Conservation (phyloP, 2,797 vertebrate species). For the Anguilla megastoma region DNA sequence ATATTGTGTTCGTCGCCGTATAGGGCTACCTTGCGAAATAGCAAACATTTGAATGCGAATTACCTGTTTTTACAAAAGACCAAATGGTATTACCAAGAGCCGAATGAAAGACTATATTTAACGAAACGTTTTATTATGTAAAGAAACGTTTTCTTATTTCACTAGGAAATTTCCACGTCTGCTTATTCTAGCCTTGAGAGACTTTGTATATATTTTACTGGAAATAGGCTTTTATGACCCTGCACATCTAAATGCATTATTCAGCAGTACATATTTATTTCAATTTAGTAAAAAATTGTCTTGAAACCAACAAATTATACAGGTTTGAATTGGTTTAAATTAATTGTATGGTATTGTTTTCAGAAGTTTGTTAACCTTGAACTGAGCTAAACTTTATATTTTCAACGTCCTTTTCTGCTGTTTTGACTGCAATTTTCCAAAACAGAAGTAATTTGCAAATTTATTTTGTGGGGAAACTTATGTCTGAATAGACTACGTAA, state of each 20-base stretch:
- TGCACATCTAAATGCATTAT: neutral
- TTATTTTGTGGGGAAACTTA: neutral
- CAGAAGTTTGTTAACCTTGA: neutral
- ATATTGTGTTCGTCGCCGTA: neutral
- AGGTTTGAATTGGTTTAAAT: neutral
- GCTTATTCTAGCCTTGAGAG: no score
- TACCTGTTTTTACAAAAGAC: neutral
- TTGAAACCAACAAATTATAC: neutral
- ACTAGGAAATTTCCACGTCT: no score
- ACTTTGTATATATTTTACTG: no score
- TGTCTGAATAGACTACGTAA: neutral
- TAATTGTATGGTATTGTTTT: neutral
- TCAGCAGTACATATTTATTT: neutral
- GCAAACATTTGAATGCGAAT: neutral
- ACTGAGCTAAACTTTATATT: neutral
- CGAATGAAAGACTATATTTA: neutral
- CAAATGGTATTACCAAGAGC: neutral
- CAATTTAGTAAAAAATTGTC: neutral
- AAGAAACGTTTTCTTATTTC: no score
- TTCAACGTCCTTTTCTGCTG: neutral
- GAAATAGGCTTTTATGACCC: no score
- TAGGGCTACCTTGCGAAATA: neutral
- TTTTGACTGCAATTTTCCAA: neutral
- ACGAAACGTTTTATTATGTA: no score
- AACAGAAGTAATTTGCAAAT: neutral